phyloP scores from a whole-genome alignment of 2,888 invertebrate species.

The Hypolimnas misippus region DNA sequence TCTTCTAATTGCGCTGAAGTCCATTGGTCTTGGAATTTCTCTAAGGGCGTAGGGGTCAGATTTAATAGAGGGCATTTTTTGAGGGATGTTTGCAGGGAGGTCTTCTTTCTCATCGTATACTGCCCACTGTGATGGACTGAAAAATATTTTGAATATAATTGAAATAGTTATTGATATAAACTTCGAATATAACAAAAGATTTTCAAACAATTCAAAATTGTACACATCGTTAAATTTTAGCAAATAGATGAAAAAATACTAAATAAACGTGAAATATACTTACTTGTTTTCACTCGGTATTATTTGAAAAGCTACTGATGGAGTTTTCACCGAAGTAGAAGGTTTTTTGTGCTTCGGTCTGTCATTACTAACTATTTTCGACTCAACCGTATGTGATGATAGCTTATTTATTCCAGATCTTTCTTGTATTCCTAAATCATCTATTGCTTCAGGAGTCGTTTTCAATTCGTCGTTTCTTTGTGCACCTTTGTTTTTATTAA shows the following conservation, averaged over 20 bases:
- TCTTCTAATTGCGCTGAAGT: conserved; percentile 54
- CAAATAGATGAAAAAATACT: too few relatives aligned
- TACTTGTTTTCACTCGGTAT: conserved; percentile 81
- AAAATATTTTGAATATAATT: too few relatives aligned
- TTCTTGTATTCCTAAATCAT: conserved; percentile 32
- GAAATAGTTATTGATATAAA: background rate
- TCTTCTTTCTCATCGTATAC: conserved; percentile 73
- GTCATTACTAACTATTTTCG: conserved; percentile 44
- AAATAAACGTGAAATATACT: conserved; percentile 40
- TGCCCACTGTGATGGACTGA: conserved; percentile 77
- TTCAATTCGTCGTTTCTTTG: conserved; percentile 39
- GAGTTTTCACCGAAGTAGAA: conserved; percentile 64
- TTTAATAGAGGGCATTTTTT: conserved; percentile 67
- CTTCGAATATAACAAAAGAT: background rate
- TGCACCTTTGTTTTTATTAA: conserved; percentile 59
- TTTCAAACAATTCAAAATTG: background rate
- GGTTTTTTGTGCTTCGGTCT: conserved; percentile 56
- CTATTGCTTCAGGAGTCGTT: conserved; percentile 41
- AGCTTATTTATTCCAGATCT: conserved; percentile 48
- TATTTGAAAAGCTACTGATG: conserved; percentile 76
- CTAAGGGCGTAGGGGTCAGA: conserved; percentile 71
- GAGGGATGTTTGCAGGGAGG: conserved; percentile 57
- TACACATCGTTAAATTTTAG: too few relatives aligned
- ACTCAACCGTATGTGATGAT: conserved; percentile 21
- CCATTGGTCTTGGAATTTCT: conserved; percentile 74